These are phyloP conservation scores for Clostera curtula DNA, from an alignment of 2,888 invertebrate genomes.

Conservation along the genomic window DNA sequence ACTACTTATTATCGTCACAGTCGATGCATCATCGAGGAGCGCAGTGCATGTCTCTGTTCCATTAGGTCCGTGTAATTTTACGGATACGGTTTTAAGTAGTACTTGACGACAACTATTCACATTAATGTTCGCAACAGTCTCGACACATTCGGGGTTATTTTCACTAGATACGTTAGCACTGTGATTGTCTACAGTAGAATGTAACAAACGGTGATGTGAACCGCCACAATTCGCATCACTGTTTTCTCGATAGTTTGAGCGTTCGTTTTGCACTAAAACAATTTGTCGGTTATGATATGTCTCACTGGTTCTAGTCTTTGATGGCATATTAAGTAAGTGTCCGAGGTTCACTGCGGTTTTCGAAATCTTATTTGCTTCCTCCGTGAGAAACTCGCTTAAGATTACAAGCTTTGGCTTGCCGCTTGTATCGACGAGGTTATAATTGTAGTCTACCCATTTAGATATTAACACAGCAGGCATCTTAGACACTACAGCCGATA, in stretches of 20 bases:
- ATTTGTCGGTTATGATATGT: slow-evolving; percentile 5
- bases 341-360: slow-evolving; percentile 3
- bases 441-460: slow-evolving; percentile 23
- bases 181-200: neutral
- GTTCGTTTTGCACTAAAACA: slow-evolving; percentile 7
- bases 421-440: slow-evolving; percentile 6
- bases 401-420: slow-evolving; percentile 12
- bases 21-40: neutral
- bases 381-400: slow-evolving; percentile 15
- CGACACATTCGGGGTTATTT: neutral
- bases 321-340: neutral
- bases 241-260: slow-evolving; percentile 5
- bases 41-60: neutral
- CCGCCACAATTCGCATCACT: slow-evolving; percentile 6
- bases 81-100: slow-evolving; percentile 1
- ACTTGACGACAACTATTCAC: neutral
- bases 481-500: slow-evolving; percentile 12
- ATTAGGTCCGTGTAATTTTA: neutral
- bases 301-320: neutral
- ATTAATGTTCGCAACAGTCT: neutral
- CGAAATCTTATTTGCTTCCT: slow-evolving; percentile 15
- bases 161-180: neutral
- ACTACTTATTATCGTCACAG: neutral
- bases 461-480: slow-evolving; percentile 13
- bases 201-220: slow-evolving; percentile 4